phyloP scores from a whole-genome alignment of 2,797 vertebrate species.

The Sandelia bainsii region DNA sequence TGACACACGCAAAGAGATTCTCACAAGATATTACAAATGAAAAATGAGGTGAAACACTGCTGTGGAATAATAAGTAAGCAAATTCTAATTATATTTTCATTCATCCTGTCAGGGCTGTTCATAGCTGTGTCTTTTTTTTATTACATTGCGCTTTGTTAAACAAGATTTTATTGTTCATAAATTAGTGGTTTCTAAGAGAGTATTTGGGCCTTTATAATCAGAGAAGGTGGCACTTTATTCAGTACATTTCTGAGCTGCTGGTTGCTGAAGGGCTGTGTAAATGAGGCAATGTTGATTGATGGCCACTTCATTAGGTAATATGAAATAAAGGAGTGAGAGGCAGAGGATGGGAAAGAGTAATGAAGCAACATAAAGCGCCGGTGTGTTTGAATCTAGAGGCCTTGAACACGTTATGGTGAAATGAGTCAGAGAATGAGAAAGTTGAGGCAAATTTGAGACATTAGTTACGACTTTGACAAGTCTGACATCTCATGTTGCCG shows the following conservation, averaged over 20 bases:
- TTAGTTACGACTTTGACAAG: slow-evolving; percentile 41
- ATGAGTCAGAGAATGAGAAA: slow-evolving; percentile 57
- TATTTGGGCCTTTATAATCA: slow-evolving; percentile 37
- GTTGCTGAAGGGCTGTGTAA: slow-evolving; percentile 39
- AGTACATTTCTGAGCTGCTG: slow-evolving; percentile 28
- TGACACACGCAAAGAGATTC: neutral
- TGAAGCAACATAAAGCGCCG: slow-evolving; percentile 40
- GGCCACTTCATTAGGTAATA: slow-evolving; percentile 50
- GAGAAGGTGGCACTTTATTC: slow-evolving; percentile 26
- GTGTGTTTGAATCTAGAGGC: slow-evolving; percentile 45
- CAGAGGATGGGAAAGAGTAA: slow-evolving; percentile 37
- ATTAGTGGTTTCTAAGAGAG: slow-evolving; percentile 25
- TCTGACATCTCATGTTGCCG: slow-evolving; percentile 15
- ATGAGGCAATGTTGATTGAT: slow-evolving; percentile 56
- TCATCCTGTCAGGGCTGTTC: neutral
- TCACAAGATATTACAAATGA: slow-evolving; percentile 10
- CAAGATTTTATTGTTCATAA: slow-evolving; percentile 14
- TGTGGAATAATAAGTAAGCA: slow-evolving; percentile 15
- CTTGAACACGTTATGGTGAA: slow-evolving; percentile 39
- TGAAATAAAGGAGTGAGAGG: slow-evolving; percentile 46
- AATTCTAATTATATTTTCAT: slow-evolving; percentile 12
- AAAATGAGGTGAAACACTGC: neutral
- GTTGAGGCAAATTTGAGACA: slow-evolving; percentile 55
- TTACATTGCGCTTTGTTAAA: slow-evolving; percentile 10
- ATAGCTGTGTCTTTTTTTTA: neutral